Conservation (phyloP, 2,113 vertebrate genomes). For the Cyprinus carpio region DNA sequence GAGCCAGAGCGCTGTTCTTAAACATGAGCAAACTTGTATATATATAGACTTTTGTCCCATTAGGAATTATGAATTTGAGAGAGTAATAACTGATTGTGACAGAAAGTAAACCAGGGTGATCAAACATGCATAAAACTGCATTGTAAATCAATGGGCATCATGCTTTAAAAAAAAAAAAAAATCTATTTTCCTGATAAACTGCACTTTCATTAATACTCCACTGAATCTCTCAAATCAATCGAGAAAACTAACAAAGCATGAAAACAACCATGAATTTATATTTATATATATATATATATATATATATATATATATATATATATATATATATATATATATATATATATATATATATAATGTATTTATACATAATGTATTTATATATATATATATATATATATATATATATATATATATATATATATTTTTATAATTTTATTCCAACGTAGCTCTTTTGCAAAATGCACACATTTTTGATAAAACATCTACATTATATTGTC, state of each 20-base stretch:
- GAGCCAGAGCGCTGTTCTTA: background rate
- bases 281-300: no score
- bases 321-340: no score
- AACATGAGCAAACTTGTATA: background rate
- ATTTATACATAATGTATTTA: no score
- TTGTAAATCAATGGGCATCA: constrained; percentile 6
- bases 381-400: no score
- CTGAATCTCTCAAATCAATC: constrained; percentile 3
- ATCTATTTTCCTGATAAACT: constrained; percentile 5
- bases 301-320: no score
- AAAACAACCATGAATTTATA: no score
- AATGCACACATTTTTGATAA: no score
- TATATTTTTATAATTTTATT: no score
- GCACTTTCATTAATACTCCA: constrained; percentile 25
- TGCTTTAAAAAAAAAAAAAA: background rate
- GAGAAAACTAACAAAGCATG: constrained; percentile 23
- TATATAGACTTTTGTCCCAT: constrained; percentile 21
- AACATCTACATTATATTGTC: no score
- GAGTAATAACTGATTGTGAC: constrained; percentile 20
- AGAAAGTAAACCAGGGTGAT: constrained; percentile 13
- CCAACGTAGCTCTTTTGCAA: no score
- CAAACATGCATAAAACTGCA: constrained; percentile 34
- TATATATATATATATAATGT: no score
- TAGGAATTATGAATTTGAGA: constrained; percentile 11
- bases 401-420: no score